Evolutionary conservation across 2,113 vertebrate species (phyloP), one percentile per base, ranked within the genome.

Genomic region (Rana temporaria): DNA sequence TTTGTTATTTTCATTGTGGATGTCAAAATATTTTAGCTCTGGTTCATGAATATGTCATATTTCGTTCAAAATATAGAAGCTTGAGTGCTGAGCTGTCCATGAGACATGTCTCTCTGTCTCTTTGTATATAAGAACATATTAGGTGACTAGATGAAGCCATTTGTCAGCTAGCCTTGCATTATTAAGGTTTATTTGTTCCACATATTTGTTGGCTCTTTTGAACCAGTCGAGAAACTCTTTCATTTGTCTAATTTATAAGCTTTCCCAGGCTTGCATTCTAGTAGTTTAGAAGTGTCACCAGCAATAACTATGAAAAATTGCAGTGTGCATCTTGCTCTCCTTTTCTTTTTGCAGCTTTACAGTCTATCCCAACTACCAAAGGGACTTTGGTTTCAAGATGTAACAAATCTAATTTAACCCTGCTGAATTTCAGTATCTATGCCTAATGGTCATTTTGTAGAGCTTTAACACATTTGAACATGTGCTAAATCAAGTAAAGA

Each of bases 261-360:
- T 84, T 88, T 92, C 71, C 84, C 75, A 64, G 83, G 85, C 88
- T 86, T 90, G 84, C 80, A 81, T 81, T 85, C 84, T 88, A 77
- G 90, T 93, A 94, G 90, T 94, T 95, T 93, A 91, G 93, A 95
- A 93, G 90, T 89, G 91, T 96, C 95, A 96, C 80, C 85, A 84
- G 77, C 88, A 96, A 96, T 97, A 96, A 96, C 87, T 91, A 95
- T 95, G 96, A 98, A 94, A 96, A 96, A 98, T 95, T 95, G 92
- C 88, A 86, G 79, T 79, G 83, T 84, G 89, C 89, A 85, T 90
- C 89, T 82, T 86, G 84, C 82, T 88, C 85, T 85, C 17, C 72
- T 88, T 86, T 86, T 89, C 85, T 78, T 81, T 71, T 85, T 86
- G 71, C 86, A 84, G 79, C 86, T 66, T 78, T 85, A 74, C 87